Evolutionary conservation across 2,888 invertebrate species (phyloP).

Genomic region (Rhaphigaster nebulosa): DNA sequence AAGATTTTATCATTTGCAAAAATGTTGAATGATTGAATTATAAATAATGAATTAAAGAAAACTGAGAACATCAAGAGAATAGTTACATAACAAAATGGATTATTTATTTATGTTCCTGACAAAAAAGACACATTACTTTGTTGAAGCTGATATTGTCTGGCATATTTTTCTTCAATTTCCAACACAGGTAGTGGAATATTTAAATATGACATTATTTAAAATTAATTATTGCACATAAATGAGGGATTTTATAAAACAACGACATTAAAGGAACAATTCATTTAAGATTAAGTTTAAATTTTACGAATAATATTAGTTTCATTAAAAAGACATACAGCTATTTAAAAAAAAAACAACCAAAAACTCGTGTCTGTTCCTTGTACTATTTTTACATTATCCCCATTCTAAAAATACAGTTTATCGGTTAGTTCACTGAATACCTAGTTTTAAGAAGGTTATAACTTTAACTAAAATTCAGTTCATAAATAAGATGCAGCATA

Average conservation of each 20-base stretch:
- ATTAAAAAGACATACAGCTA: constrained; percentile 14
- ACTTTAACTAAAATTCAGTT: background rate
- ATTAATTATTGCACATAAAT: background rate
- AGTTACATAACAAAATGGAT: background rate
- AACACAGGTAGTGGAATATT: constrained; percentile 63
- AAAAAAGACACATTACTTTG: constrained; percentile 47
- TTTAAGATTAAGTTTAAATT: background rate
- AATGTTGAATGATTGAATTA: no score
- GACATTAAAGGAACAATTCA: background rate
- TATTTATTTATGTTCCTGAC: constrained; percentile 23
- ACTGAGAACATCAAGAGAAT: background rate
- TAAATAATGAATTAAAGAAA: constrained; percentile 8
- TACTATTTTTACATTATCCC: constrained; percentile 19
- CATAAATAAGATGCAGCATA: background rate
- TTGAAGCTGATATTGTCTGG: constrained; percentile 57
- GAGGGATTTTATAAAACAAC: background rate
- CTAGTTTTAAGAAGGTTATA: background rate
- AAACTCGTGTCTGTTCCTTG: constrained; percentile 20
- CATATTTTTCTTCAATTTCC: constrained; percentile 64
- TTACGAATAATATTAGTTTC: background rate
- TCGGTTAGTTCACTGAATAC: background rate
- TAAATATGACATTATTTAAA: constrained; percentile 41
- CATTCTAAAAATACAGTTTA: constrained; percentile 38
- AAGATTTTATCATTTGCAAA: no score
- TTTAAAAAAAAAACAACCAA: constrained; percentile 3